Percentiles rank a stretch among this genome's conserved stretches.
Conservation (phyloP, 2,888 invertebrate species). For the Drosophila anomelani region DNA sequence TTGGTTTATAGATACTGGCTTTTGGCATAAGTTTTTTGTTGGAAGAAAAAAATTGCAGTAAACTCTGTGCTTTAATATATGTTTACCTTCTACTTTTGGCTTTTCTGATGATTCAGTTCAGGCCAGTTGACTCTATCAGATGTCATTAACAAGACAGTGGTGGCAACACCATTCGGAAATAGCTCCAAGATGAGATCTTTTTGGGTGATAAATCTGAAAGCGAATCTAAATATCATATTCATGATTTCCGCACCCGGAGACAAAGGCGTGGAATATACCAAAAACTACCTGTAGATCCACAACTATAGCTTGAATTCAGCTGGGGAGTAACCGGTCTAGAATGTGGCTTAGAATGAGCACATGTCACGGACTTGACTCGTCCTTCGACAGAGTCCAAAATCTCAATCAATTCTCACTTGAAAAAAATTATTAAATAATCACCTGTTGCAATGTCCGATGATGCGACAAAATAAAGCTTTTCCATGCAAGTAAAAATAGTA, state of each 20-base stretch:
- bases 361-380: conserved; percentile 66
- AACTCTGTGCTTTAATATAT: conserved; percentile 31
- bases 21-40: conserved; percentile 5
- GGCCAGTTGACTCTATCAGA: conserved; percentile 13
- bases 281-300: not conserved
- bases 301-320: conserved; percentile 13
- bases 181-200: conserved; percentile 16
- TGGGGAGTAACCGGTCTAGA: conserved; percentile 43
- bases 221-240: conserved; percentile 27
- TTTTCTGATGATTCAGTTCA: conserved; percentile 6
- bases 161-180: conserved; percentile 25
- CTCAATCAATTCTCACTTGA: conserved; percentile 3
- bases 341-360: conserved; percentile 54
- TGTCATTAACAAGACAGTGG: conserved; percentile 16
- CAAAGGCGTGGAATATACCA: conserved; percentile 20
- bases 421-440: conserved; percentile 29
- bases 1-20: not conserved
- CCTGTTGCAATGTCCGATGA: conserved; percentile 41
- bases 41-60: conserved; percentile 12
- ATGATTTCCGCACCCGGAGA: conserved; percentile 60
- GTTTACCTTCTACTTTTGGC: conserved; percentile 4
- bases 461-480: conserved; percentile 49
- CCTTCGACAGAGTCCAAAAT: conserved; percentile 50
- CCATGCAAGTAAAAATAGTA: conserved; percentile 20
- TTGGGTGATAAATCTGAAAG: conserved; percentile 18